Percentiles rank a stretch among this genome's conserved stretches.
These are phyloP conservation scores for Ecliptopera silaceata DNA, from an alignment of 2,888 invertebrate species.

Conservation along the genomic window DNA sequence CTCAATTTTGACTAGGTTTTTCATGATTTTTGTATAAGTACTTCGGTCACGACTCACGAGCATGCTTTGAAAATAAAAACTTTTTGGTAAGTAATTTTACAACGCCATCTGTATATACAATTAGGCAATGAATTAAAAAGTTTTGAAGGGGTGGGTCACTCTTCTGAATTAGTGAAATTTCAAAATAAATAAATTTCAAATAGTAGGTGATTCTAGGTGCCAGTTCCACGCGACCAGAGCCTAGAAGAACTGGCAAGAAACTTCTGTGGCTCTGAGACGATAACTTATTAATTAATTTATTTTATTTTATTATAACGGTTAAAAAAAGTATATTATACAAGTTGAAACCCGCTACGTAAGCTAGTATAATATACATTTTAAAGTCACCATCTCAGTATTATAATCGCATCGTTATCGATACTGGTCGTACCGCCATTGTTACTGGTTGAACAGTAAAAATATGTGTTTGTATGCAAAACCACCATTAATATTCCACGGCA, in stretches of 20 bases:
- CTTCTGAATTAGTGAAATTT: background rate
- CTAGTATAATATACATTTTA: too few species aligned
- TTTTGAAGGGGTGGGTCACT: background rate
- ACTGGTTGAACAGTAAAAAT: slow-evolving; percentile 49
- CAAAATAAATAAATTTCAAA: too few species aligned
- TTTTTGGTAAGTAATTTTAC: slow-evolving; percentile 2
- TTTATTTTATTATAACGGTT: too few species aligned
- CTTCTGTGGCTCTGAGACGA: too few species aligned
- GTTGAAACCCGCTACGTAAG: too few species aligned
- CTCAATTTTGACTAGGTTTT: slow-evolving; percentile 27
- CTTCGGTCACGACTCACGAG: slow-evolving; percentile 20
- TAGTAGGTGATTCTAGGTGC: too few species aligned
- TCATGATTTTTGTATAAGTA: slow-evolving; percentile 32
- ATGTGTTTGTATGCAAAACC: slow-evolving; percentile 77
- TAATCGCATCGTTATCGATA: slow-evolving; percentile 16
- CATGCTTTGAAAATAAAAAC: slow-evolving; percentile 18
- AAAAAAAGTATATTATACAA: too few species aligned
- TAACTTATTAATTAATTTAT: too few species aligned
- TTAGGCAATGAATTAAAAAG: background rate
- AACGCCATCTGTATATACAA: slow-evolving; percentile 15
- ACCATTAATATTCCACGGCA: slow-evolving; percentile 62
- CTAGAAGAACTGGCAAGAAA: too few species aligned
- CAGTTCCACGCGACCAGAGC: too few species aligned
- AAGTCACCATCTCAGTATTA: too few species aligned
- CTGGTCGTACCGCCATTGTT: slow-evolving; percentile 27